Evolutionary conservation across 2,113 vertebrate species (phyloP), one percentile per base, ranked within the genome.

Genomic region (Chelonoidis abingdonii): DNA sequence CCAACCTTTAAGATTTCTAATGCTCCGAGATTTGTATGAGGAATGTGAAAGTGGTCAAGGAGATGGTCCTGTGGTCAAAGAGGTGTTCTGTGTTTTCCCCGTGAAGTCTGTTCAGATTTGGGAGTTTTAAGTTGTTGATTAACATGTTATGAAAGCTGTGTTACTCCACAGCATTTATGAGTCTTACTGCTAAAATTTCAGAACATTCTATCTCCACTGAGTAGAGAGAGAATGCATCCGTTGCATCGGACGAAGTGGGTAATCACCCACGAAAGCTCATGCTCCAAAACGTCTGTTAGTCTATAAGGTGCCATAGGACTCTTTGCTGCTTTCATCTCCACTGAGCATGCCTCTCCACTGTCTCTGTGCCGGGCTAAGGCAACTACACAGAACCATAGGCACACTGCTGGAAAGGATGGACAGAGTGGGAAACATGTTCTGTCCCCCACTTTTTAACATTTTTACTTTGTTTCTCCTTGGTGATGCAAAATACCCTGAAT

Each of bases 281-380:
- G 44, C 44, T 44, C 44, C 44, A 44, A 44, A 44, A 44, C 44
- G 44, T 44, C 44, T 44, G 44, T 44, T 44, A 44, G 44, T 44
- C 44, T 44, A 7, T 44, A 44, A 44, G 44, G 44, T 44, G 44
- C 44, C 44, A 44, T 7, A 44, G 44, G 44, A 44, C 44, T 6
- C 44, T 44, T 6, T 44, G 44, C 44, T 44, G 44, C 44, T 44
- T 44, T 44, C 54, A 54, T 9, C 0, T 80, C 8, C n/a, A 53
- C 27, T 3, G 29, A 84, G 10, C 0, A 0, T 44, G 35, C 35
- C 88, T 88, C 69, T 44, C 69, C 84, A 75, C 8, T 75, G 78
- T 83, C 81, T 72, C 47, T 0, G 0, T 92, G 82, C 88, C 84
- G 27, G 83, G 50, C 3, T 13, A 65, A 80, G 3, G 1, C n/a